A percentile compares a stretch with the other conserved stretches of the same genome.
phyloP scores from a whole-genome alignment of 2,888 invertebrate genomes.

The Megalurothrips usitatus region DNA sequence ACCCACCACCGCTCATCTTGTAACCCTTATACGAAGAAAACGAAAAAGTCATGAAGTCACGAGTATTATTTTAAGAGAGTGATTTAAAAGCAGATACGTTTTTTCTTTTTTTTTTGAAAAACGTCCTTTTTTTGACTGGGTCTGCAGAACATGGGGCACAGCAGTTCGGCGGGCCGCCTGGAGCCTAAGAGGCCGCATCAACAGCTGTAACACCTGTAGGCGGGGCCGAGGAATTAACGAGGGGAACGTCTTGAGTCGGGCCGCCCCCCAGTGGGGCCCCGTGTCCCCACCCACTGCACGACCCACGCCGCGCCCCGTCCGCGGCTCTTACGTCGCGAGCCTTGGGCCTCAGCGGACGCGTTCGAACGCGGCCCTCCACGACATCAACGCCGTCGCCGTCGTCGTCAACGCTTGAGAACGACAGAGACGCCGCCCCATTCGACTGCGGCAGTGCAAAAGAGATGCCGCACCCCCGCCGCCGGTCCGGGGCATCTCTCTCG shows the following conservation, averaged over 20 bases:
- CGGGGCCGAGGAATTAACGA: not conserved
- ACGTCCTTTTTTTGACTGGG: no score
- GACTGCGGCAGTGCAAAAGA: not conserved
- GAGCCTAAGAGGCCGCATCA: not conserved
- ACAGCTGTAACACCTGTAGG: not conserved
- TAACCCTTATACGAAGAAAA: no score
- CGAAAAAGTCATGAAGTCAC: no score
- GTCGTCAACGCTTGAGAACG: not conserved
- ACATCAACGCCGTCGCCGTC: no score
- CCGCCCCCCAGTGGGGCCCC: not conserved
- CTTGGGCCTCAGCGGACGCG: not conserved
- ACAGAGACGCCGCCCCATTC: no score
- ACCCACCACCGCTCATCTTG: no score
- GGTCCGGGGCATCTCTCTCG: no score
- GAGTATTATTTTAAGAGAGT: no score
- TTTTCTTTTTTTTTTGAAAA: no score
- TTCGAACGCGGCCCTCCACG: not conserved
- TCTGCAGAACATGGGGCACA: no score
- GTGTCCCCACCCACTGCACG: not conserved
- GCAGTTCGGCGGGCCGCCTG: no score
- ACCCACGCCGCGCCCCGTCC: not conserved
- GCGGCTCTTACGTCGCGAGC: not conserved
- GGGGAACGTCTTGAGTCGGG: not conserved
- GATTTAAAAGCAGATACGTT: no score
- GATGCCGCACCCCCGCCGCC: not conserved